These are phyloP conservation scores for Zaprionus davidi DNA, from an alignment of 1,140 invertebrate species.

Conservation along the genomic window DNA sequence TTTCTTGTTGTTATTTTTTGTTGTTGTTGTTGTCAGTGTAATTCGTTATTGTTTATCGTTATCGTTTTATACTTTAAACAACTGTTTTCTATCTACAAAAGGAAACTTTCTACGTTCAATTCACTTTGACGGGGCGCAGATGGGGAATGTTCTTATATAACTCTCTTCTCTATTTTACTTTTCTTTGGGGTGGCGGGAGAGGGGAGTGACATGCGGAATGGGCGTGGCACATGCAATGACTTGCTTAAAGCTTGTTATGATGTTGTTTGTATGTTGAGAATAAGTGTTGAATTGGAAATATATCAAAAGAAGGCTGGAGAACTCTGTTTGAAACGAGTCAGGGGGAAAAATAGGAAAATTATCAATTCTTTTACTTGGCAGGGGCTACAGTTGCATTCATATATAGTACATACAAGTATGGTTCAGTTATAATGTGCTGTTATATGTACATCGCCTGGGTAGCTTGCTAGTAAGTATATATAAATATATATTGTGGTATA, in stretches of 20 bases:
- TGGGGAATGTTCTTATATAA: slow-evolving; percentile 56
- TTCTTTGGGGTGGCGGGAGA: neutral
- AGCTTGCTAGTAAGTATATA: slow-evolving; percentile 76
- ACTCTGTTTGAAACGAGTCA: slow-evolving; percentile 19
- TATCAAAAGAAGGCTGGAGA: slow-evolving; percentile 6
- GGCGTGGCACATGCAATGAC: slow-evolving; percentile 76
- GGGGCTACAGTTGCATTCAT: slow-evolving; percentile 79
- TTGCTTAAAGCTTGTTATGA: slow-evolving; percentile 71
- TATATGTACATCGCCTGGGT: slow-evolving; percentile 80
- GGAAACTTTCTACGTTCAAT: slow-evolving; percentile 69
- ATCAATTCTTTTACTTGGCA: slow-evolving; percentile 47
- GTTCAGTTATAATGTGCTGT: slow-evolving; percentile 64
- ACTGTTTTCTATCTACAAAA: slow-evolving; percentile 79
- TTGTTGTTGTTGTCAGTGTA: slow-evolving; percentile 24
- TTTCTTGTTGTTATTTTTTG: neutral
- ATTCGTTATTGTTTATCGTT: slow-evolving; percentile 48
- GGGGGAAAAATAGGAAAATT: slow-evolving; percentile 26
- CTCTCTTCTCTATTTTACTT: slow-evolving; percentile 6
- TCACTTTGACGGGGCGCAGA: slow-evolving; percentile 45
- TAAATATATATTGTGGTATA: slow-evolving; percentile 13
- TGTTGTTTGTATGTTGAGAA: slow-evolving; percentile 30
- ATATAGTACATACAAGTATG: slow-evolving; percentile 60
- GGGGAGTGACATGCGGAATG: slow-evolving; percentile 70
- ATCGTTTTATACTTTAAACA: slow-evolving; percentile 46
- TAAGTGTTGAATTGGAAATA: slow-evolving; percentile 23